A percentile compares a stretch with the other conserved stretches of the same genome.
Evolutionary conservation across 2,797 vertebrate genomes (phyloP).

Genomic region (Pelodytes ibericus): DNA sequence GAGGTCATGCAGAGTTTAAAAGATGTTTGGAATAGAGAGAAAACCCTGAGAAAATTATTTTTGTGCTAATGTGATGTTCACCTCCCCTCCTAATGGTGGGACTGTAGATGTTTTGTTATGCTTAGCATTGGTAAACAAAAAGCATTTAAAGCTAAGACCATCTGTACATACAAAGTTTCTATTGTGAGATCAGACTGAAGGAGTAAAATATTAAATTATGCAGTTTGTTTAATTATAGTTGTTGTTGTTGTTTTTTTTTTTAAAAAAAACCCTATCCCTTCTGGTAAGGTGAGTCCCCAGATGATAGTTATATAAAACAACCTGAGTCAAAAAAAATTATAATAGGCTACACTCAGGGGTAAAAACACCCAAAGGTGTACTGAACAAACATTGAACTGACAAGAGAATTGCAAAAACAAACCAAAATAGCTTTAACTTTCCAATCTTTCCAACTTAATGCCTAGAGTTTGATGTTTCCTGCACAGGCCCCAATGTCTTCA

Average conservation of each 20-base stretch:
- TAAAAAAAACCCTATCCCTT: no score
- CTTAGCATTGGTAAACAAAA: slow-evolving; percentile 14
- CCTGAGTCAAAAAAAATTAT: no score
- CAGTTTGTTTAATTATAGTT: not conserved
- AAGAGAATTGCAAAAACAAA: no score
- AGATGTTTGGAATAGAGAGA: slow-evolving; percentile 70
- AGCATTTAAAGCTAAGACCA: not conserved
- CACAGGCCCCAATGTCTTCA: no score
- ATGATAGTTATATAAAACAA: no score
- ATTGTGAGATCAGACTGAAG: not conserved
- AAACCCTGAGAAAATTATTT: slow-evolving; percentile 56
- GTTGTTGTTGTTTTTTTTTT: not conserved
- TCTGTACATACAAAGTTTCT: slow-evolving; percentile 1
- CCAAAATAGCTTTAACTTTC: no score
- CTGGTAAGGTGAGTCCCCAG: no score
- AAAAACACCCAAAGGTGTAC: no score
- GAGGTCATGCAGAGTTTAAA: slow-evolving; percentile 77
- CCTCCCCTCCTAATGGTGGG: slow-evolving; percentile 16
- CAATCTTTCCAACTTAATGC: no score
- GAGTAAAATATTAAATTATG: not conserved
- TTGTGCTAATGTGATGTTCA: slow-evolving; percentile 58
- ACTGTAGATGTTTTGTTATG: slow-evolving; percentile 22
- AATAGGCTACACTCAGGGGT: no score
- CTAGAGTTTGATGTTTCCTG: no score
- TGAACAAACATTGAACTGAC: no score